Percentiles rank a stretch among this genome's conserved stretches.
phyloP scores from a whole-genome alignment of 2,797 vertebrate species.

The Cyclopterus lumpus region DNA sequence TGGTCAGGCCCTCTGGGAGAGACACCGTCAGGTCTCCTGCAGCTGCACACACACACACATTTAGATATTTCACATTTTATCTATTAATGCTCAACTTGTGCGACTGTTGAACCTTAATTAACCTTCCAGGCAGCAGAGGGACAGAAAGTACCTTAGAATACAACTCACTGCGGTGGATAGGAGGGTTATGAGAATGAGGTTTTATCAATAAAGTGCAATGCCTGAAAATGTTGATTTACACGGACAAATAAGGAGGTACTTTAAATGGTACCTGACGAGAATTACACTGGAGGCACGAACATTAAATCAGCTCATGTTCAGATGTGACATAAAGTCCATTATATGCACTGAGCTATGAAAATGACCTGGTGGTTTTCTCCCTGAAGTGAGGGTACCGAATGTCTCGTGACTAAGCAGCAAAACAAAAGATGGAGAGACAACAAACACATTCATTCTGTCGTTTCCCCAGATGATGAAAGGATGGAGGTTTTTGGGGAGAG shows the following conservation, averaged over 20 bases:
- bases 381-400: neutral
- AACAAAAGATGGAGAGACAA: conserved; percentile 5
- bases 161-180: neutral
- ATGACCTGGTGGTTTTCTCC: neutral
- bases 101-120: neutral
- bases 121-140: neutral
- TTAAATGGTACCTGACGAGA: neutral
- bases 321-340: neutral
- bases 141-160: neutral
- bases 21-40: conserved; percentile 97
- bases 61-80: neutral
- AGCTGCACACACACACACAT: conserved; percentile 73
- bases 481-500: neutral
- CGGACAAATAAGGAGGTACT: neutral
- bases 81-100: neutral
- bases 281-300: neutral
- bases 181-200: neutral
- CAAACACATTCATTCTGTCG: neutral
- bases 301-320: neutral
- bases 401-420: conserved; percentile 9
- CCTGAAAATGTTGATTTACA: neutral
- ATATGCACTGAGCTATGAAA: neutral
- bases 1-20: conserved; percentile 93
- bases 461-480: conserved; percentile 26
- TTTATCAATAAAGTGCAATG: neutral